These are phyloP conservation scores for Liolophura sinensis DNA, from an alignment of 1,140 invertebrate species.

Conservation along the genomic window DNA sequence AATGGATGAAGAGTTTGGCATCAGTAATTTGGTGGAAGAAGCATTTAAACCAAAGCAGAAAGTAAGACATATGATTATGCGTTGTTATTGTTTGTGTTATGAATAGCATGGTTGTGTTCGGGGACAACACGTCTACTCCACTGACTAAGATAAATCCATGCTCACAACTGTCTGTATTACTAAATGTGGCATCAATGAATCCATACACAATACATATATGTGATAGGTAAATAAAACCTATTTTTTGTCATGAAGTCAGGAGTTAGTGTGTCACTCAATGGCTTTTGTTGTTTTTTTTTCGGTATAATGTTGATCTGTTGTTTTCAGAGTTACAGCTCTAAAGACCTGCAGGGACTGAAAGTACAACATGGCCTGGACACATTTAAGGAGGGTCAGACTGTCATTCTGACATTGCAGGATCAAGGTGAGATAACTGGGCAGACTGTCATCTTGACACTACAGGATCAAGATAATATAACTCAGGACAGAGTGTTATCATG, in stretches of 20 bases:
- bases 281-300: too few relatives aligned
- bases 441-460: too few relatives aligned
- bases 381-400: slow-evolving; percentile 81
- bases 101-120: too few relatives aligned
- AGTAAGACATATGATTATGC: slow-evolving; percentile 6
- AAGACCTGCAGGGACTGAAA: slow-evolving; percentile 78
- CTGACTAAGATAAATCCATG: too few relatives aligned
- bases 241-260: too few relatives aligned
- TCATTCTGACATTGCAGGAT: slow-evolving; percentile 94
- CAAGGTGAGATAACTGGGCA: slow-evolving; percentile 63
- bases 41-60: slow-evolving; percentile 70
- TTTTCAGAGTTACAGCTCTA: slow-evolving; percentile 47
- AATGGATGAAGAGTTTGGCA: slow-evolving; percentile 93
- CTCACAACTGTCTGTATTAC: too few relatives aligned
- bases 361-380: slow-evolving; percentile 82
- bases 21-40: slow-evolving; percentile 79
- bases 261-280: too few relatives aligned
- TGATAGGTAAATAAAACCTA: background rate
- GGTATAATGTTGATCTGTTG: too few relatives aligned
- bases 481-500: too few relatives aligned
- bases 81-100: background rate
- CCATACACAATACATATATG: background rate
- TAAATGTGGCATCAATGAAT: too few relatives aligned
- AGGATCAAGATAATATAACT: too few relatives aligned
- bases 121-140: too few relatives aligned